Evolutionary conservation across 23 tunicate genomes (phyloP).

Genomic region (Botrylloides violaceus): DNA sequence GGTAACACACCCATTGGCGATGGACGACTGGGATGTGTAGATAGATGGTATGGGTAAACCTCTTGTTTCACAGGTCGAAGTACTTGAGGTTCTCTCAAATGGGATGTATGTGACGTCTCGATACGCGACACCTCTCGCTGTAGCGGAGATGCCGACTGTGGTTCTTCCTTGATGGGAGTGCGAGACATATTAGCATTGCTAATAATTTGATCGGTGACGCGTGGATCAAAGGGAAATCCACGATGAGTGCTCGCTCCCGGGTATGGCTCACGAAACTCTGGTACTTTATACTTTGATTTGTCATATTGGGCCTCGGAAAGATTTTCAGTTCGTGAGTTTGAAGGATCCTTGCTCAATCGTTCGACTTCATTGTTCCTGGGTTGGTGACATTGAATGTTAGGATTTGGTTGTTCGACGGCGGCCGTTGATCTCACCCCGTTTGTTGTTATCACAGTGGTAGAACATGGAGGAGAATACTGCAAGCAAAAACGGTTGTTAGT

Average conservation of each 20-base stretch:
- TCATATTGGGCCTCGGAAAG: not conserved
- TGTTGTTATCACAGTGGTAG: constrained; percentile 18
- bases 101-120: not conserved
- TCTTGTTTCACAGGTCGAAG: constrained; percentile 3
- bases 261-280: no score
- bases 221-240: constrained; percentile 21
- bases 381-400: not conserved
- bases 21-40: constrained; percentile 2
- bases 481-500: no score
- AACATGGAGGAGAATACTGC: constrained; percentile 1
- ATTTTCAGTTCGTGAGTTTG: not conserved
- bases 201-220: constrained; percentile 17
- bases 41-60: not conserved
- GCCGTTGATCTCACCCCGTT: constrained; percentile 4
- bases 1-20: no score
- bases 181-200: constrained; percentile 19
- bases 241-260: not conserved
- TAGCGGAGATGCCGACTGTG: not conserved
- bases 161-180: constrained; percentile 11
- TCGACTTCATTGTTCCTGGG: not conserved
- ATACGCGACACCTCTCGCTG: not conserved
- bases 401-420: constrained; percentile 1
- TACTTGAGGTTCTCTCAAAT: not conserved
- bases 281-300: not conserved
- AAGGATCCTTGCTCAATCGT: no score